Base-by-base conservation (phyloP, 2,797 vertebrate species). In the Chelon auratus region DNA sequence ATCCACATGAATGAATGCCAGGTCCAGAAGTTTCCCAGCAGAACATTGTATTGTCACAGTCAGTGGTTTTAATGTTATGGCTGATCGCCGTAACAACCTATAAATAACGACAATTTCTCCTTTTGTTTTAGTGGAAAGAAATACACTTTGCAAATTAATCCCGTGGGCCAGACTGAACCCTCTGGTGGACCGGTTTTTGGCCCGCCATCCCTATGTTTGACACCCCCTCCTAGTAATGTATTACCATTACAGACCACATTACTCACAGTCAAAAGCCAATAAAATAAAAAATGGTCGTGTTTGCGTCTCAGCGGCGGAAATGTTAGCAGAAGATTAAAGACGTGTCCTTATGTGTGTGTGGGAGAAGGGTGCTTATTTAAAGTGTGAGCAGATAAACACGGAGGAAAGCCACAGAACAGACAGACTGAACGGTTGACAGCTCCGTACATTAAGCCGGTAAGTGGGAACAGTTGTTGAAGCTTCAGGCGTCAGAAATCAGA, bases 201-300 rank as follows among this genome's bases (percentile, higher is more conserved):
- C 30, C 30, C 1, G 30, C 30, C 30, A 6, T 4, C 30, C 30
- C 30, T 30, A 30, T 6, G 30, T 30, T 30, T 6, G 30, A 30
- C 30, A 30, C 30, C 30, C 30, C 6, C 4, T 2, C 30, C 14
- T 66, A 26, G 12, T 48, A 37, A 63, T 59, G 30, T 30, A 2
- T 33, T n/a, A 18, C 73, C 61, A 50, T 54, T 22, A 59, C 20
- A 5, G 6, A 17, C 1, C 0, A 5, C 26, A 61, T 81, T 62
- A 61, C 37, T 69, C 61, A 72, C 1, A 48, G 64, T 30, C 20
- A 70, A 11, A 58, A 68, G 18, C 9, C 45, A 72, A 47, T 84
- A 80, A 79, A 50, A 80, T 70, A 51, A 12, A 48, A 83, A 75
- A 68, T 9, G 11, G 14, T 50, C 69, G 45, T 78, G 72, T 82